These are phyloP conservation scores for Archilochus colubris DNA, from an alignment of 2,113 vertebrate species.

Conservation along the genomic window DNA sequence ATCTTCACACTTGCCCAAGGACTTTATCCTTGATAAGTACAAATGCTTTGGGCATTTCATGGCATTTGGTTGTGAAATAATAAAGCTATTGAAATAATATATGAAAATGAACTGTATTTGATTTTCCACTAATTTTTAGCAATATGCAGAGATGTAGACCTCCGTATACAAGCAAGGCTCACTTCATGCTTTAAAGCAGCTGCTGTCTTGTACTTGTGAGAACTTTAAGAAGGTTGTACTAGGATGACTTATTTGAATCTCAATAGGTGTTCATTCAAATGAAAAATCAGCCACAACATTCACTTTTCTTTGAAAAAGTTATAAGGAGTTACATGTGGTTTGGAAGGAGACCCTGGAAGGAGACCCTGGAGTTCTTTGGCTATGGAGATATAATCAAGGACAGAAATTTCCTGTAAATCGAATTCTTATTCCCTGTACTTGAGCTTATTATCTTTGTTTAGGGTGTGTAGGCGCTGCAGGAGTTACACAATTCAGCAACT, in stretches of 20 bases:
- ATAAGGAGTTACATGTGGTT: neutral
- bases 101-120: neutral
- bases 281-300: neutral
- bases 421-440: neutral
- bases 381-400: neutral
- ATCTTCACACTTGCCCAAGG: neutral
- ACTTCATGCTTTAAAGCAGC: neutral
- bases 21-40: neutral
- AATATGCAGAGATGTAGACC: neutral
- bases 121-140: slow-evolving; percentile 25
- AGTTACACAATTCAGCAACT: neutral
- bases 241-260: slow-evolving; percentile 26
- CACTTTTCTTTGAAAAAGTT: neutral
- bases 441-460: neutral
- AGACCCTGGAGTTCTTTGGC: neutral
- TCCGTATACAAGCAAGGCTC: neutral
- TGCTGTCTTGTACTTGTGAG: neutral
- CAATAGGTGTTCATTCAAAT: slow-evolving; percentile 9
- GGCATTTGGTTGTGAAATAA: neutral
- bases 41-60: neutral
- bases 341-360: neutral
- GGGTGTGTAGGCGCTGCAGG: neutral
- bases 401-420: neutral
- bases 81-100: neutral
- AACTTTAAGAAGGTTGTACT: neutral